Conservation (phyloP, 2,888 invertebrate species). For the Hirtodrosophila duncani region DNA sequence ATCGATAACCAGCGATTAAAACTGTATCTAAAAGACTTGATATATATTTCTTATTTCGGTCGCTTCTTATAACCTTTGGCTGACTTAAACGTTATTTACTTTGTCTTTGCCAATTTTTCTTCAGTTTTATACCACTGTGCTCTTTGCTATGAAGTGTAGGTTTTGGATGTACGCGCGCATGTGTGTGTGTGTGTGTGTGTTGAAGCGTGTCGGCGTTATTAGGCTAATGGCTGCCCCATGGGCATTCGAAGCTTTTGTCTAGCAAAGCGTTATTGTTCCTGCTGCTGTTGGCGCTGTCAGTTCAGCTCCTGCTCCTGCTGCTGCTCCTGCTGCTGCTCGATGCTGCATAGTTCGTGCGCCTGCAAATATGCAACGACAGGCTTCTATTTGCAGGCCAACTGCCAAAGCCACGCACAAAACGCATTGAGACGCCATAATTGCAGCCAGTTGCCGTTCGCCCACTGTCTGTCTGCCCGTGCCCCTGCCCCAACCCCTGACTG, state of each 20-base stretch:
- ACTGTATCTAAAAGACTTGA: too few species aligned
- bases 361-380: constrained; percentile 54
- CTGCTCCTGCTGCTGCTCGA: not conserved
- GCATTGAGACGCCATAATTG: constrained; percentile 70
- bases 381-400: constrained; percentile 52
- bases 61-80: too few species aligned
- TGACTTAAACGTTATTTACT: too few species aligned
- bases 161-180: constrained; percentile 9
- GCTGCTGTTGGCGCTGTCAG: constrained; percentile 6
- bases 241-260: constrained; percentile 68
- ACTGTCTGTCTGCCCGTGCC: not conserved
- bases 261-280: constrained; percentile 50
- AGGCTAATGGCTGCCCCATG: constrained; percentile 69
- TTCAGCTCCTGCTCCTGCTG: not conserved
- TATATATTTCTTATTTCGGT: too few species aligned
- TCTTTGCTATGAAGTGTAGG: not conserved
- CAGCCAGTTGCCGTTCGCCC: constrained; percentile 54
- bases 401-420: constrained; percentile 69
- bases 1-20: too few species aligned
- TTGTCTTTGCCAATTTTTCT: too few species aligned
- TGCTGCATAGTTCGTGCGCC: constrained; percentile 16
- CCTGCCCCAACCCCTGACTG: too few species aligned
- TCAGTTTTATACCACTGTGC: constrained; percentile 2
- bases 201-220: constrained; percentile 58
- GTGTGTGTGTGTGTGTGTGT: constrained; percentile 18